These are phyloP conservation scores for Ganaspis sp. DNA, from an alignment of 1,140 invertebrate genomes.

Conservation along the genomic window DNA sequence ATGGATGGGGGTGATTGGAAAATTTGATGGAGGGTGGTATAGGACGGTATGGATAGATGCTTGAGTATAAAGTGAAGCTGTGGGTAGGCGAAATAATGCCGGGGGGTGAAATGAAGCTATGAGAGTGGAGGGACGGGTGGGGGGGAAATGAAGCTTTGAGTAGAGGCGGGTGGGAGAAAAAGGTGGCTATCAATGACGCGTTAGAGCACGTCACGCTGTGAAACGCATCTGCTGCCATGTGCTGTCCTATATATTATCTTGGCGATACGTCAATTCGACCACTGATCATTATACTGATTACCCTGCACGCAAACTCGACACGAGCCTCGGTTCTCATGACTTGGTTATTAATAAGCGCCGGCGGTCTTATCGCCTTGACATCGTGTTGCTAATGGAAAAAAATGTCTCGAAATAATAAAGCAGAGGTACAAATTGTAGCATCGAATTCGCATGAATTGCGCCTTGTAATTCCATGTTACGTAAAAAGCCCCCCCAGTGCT, in stretches of 20 bases:
- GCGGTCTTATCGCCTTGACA: conserved; percentile 33
- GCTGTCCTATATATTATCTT: conserved; percentile 66
- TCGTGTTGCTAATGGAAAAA: conserved; percentile 30
- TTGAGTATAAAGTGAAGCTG: too few relatives aligned
- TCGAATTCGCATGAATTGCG: neutral
- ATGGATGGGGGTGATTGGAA: conserved; percentile 71
- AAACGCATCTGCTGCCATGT: conserved; percentile 67
- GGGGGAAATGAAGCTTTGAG: conserved; percentile 34
- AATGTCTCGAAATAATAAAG: conserved; percentile 18
- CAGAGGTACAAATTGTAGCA: conserved; percentile 23
- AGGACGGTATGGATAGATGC: neutral
- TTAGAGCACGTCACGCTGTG: conserved; percentile 67
- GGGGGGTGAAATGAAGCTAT: too few relatives aligned
- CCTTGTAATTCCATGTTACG: neutral
- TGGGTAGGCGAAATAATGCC: too few relatives aligned
- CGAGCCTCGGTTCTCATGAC: conserved; percentile 57
- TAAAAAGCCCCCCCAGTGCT: neutral
- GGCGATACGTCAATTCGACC: conserved; percentile 69
- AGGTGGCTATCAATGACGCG: conserved; percentile 68
- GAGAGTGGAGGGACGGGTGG: conserved; percentile 4
- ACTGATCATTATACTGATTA: conserved; percentile 70
- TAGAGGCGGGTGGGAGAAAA: conserved; percentile 35
- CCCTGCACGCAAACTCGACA: conserved; percentile 49
- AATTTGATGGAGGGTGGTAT: conserved; percentile 71
- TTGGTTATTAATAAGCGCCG: conserved; percentile 63